A percentile compares a stretch with the other conserved stretches of the same genome.
phyloP scores from a whole-genome alignment of 2,888 invertebrate genomes.

The Rhaphigaster nebulosa region DNA sequence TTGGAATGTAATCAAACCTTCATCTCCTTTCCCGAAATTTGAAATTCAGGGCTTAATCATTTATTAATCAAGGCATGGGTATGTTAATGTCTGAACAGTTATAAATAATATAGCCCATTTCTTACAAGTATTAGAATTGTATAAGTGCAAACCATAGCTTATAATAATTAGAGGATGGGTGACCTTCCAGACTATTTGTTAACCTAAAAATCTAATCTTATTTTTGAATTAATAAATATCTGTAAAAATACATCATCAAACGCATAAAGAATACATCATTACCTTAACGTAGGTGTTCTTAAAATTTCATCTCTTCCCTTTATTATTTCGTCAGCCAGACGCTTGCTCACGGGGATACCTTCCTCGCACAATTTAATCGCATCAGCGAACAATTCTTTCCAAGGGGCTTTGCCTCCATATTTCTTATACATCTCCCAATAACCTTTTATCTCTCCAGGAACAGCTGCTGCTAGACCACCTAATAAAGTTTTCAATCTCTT shows the following conservation, averaged over 20 bases:
- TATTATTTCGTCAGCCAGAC: constrained; percentile 73
- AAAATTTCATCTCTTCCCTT: constrained; percentile 71
- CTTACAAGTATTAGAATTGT: no score
- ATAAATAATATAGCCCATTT: no score
- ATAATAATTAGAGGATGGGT: no score
- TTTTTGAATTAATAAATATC: no score
- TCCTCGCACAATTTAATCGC: constrained; percentile 80
- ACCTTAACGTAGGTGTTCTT: constrained; percentile 15
- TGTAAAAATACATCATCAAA: no score
- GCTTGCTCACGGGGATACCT: constrained; percentile 77
- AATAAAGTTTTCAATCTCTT: constrained; percentile 50
- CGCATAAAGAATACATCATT: not conserved
- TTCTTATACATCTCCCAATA: constrained; percentile 81
- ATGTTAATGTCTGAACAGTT: no score
- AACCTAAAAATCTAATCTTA: no score
- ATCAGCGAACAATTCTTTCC: constrained; percentile 84
- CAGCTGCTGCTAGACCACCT: constrained; percentile 82
- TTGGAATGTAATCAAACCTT: not conserved
- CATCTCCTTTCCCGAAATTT: not conserved
- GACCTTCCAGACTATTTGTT: no score
- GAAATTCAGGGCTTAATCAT: not conserved
- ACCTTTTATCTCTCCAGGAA: constrained; percentile 92
- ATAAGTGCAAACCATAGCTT: no score
- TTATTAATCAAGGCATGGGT: no score
- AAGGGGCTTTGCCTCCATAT: constrained; percentile 74